Evolutionary conservation across 2,113 vertebrate species (phyloP), one percentile per base, ranked within the genome.

Genomic region (Epinephelus cyanopodus): DNA sequence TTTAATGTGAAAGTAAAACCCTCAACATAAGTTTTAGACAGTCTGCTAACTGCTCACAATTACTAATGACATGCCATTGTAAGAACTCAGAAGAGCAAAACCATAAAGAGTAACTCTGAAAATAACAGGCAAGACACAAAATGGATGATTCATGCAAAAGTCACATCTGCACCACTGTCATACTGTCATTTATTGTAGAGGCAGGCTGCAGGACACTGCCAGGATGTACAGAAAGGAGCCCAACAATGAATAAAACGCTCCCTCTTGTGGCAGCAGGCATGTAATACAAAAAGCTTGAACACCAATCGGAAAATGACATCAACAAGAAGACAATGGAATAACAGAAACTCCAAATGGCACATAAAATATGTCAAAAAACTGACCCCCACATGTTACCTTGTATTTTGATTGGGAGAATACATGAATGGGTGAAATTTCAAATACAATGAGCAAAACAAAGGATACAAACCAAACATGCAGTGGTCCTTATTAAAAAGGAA

Each of bases 231-330:
- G 47, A 60, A 10, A 21, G 10, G 3, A 2, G 5, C 9, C 5
- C 69, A 67, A 72, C 21, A 61, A n/a, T 19, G 23, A 58, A 58
- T 18, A 50, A 67, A 70, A 3, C 58, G 74, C 90, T 37, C 90
- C 82, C 85, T 71, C 89, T 86, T 47, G 85, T 79, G 90, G 84
- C 48, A 27, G 48, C 10, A 72, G 50, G 14, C 14, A 29, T 23
- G 8, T 18, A 74, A 62, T 65, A 80, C 79, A 89, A 42, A 54
- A 7, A 69, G 0, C 39, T 74, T 14, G 18, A 56, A 17, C 2
- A 14, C 9, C 14, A 65, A 27, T n/a, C 1, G 47, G 21, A 79
- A 19, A 60, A 2, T 33, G n/a, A 54, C 2, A 33, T 12, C 2
- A 70, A 54, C 18, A n/a, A 33, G 2, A 21, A 52, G 4, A 15